Percentiles rank a stretch among this genome's conserved stretches.
Conservation (phyloP, 2,888 invertebrate genomes). For the Neoaliturus tenellus region DNA sequence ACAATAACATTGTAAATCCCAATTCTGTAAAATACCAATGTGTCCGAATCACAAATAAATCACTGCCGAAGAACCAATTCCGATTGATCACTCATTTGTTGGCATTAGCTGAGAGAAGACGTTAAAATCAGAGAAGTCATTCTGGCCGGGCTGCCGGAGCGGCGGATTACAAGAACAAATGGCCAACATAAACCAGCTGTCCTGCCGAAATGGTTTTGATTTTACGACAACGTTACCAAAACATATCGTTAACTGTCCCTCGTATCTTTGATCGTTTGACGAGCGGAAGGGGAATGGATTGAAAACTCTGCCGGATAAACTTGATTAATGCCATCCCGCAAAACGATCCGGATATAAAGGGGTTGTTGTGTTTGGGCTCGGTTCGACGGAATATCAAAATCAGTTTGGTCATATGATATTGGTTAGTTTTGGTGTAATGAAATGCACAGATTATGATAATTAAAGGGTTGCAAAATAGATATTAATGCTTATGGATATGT, state of each 20-base stretch:
- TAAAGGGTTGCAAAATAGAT: too few species aligned
- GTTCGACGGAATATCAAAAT: background rate
- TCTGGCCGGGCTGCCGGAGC: background rate
- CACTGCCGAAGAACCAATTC: too few species aligned
- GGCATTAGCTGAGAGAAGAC: background rate
- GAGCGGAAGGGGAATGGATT: constrained; percentile 26
- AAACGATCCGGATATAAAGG: background rate
- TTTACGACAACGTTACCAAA: constrained; percentile 33
- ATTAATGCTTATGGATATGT: too few species aligned
- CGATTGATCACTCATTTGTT: background rate
- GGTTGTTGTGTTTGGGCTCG: background rate
- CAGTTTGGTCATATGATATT: too few species aligned
- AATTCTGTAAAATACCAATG: too few species aligned
- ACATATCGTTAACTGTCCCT: constrained; percentile 43
- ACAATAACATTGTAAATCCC: too few species aligned
- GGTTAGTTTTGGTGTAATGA: too few species aligned
- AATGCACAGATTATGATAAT: too few species aligned
- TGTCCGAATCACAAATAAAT: too few species aligned
- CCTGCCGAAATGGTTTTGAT: constrained; percentile 5
- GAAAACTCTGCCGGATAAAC: constrained; percentile 41
- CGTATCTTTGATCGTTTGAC: constrained; percentile 34
- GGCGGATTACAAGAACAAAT: background rate
- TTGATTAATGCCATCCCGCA: constrained; percentile 23
- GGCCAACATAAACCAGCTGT: constrained; percentile 1
- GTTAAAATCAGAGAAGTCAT: background rate